Percentiles rank a stretch among this genome's conserved stretches.
Conservation (phyloP, 2,113 vertebrate genomes). For the Uria lomvia region DNA sequence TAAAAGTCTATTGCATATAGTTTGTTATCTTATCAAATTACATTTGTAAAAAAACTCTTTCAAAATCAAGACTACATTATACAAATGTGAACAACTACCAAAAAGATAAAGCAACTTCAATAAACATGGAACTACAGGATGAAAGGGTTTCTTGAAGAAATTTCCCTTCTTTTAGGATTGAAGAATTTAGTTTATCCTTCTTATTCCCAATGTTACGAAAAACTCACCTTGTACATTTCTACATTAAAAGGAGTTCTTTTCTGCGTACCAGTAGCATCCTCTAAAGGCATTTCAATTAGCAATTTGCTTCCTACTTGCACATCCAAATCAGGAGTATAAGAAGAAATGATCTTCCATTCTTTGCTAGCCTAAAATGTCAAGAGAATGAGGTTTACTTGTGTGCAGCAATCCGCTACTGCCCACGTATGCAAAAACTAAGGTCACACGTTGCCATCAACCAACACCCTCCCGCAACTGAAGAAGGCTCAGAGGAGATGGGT, state of each 20-base stretch:
- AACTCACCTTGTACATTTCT: conserved; percentile 80
- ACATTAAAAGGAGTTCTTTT: conserved; percentile 58
- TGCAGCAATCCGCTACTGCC: background rate
- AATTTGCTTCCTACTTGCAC: conserved; percentile 29
- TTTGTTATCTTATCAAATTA: background rate
- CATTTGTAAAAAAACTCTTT: background rate
- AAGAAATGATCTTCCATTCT: conserved; percentile 83
- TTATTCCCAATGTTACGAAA: background rate
- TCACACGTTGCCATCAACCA: background rate
- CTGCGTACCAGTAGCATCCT: conserved; percentile 28
- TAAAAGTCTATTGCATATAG: background rate
- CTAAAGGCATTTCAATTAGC: conserved; percentile 69
- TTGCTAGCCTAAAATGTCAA: conserved; percentile 72
- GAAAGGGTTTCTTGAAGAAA: background rate
- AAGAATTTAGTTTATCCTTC: background rate
- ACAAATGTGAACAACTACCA: background rate
- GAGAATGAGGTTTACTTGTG: background rate
- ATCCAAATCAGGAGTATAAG: conserved; percentile 49
- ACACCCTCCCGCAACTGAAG: background rate
- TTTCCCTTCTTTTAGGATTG: background rate
- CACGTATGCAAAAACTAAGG: background rate
- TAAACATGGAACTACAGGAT: background rate
- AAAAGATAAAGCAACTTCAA: background rate
- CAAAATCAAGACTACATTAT: background rate
- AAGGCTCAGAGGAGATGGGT: background rate